Percentiles rank a stretch among this genome's conserved stretches.
Conservation (phyloP, 2,113 vertebrate species). For the Axis porcinus region DNA sequence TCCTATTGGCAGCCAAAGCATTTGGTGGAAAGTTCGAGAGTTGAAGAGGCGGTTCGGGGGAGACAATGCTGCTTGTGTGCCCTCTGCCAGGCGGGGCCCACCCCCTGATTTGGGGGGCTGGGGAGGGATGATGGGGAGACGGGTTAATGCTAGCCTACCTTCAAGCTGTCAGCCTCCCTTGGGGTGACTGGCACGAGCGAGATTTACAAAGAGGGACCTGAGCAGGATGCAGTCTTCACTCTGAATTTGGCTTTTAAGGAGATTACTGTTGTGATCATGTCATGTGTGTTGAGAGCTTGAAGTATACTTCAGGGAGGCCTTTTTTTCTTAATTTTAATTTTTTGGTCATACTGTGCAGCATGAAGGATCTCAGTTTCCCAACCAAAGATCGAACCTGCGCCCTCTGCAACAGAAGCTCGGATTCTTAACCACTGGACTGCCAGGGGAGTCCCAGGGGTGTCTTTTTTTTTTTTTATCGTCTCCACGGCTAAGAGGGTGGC, state of each 20-base stretch:
- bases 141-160: background rate
- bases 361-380: background rate
- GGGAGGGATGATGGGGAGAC: background rate
- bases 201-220: background rate
- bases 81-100: background rate
- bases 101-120: background rate
- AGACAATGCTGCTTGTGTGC: background rate
- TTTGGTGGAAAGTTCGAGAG: constrained; percentile 75
- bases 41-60: constrained; percentile 54
- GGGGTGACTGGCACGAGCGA: background rate
- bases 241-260: background rate
- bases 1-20: constrained; percentile 50
- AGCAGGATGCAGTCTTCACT: rapidly evolving
- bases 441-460: background rate
- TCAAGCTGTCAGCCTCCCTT: background rate
- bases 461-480: rapidly evolving
- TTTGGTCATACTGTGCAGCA: background rate
- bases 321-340: background rate
- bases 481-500: rapidly evolving
- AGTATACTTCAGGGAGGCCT: rapidly evolving
- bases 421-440: background rate
- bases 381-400: background rate
- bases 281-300: background rate
- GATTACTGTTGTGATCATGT: rapidly evolving
- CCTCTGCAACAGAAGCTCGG: background rate